Base-by-base conservation (phyloP, 2,888 invertebrate genomes). In the Onthophagus sagittarius region DNA sequence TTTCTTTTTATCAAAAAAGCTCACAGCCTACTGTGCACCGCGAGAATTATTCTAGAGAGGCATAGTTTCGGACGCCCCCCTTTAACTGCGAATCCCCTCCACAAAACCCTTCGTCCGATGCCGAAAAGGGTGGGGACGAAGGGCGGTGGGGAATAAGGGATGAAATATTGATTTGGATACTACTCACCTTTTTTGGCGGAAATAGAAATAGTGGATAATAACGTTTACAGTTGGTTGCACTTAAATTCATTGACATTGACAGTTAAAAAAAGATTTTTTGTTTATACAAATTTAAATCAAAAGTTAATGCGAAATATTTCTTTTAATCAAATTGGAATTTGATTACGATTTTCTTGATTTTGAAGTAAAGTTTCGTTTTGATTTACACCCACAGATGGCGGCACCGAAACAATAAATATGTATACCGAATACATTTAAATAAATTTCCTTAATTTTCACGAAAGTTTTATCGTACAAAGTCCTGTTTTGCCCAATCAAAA, bases 61-160 rank as follows among this genome's bases (percentile, higher is more conserved):
- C 39, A 53, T 53, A n/a, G 62, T 63, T 14, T 63, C 23, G 31
- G 69, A 9, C n/a, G 39, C 71, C 33, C 67, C 62, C 14, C 63
- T 31, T 32, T 15, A 13, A 33, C 64, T 87, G 87, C 87, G 87
- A 87, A 84, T 86, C 87, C 86, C 83, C 82, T 82, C 84, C 83
- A 83, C 85, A 81, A 23, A 23, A 23, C 77, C 80, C 83, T 82
- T 83, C 83, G 80, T 84, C 85, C 9, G 82, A 85, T 11, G 63
- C 32, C 23, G 70, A 72, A 79, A 75, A 83, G 84, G 79, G 81
- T 82, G 62, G 85, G 83, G 78, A 83, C 83, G 80, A 84, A 85
- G 15, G 14, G 74, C 39, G 69, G 77, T 75, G 75, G 78, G 76
- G 76, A 75, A 73, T 72, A 78, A 78, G 82, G 81, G 81, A 82